Evolutionary conservation across 2,113 vertebrate genomes (phyloP).

Genomic region (Trachemys scripta): DNA sequence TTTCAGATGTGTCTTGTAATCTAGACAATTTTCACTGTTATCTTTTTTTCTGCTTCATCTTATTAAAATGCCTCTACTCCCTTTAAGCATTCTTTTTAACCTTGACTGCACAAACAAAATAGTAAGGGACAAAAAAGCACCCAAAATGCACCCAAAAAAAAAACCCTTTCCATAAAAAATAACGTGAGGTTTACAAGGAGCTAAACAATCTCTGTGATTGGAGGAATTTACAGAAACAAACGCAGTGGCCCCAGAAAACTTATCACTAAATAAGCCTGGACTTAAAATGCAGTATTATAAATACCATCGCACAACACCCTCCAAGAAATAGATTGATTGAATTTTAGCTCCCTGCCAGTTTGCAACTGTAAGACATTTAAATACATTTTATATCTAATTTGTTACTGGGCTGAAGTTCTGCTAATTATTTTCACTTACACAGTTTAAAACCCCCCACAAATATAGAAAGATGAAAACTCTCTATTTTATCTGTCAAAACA

Average conservation of each 20-base stretch:
- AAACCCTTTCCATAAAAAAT: not conserved
- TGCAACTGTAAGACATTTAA: not conserved
- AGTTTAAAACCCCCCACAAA: not conserved
- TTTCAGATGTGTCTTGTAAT: not conserved
- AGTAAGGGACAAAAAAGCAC: not conserved
- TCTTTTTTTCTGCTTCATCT: not conserved
- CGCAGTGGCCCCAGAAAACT: not conserved
- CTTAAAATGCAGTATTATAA: not conserved
- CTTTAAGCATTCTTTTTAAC: not conserved
- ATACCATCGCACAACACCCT: not conserved
- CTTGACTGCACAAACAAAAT: not conserved
- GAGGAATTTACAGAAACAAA: not conserved
- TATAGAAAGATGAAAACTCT: not conserved
- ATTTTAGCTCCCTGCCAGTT: rapidly evolving
- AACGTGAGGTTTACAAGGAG: not conserved
- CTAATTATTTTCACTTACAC: not conserved
- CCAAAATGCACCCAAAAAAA: not conserved
- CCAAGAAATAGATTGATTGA: rapidly evolving
- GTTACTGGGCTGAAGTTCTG: not conserved
- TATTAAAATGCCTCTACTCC: not conserved
- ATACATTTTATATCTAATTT: not conserved
- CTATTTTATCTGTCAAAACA: not conserved
- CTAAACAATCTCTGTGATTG: not conserved
- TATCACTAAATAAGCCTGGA: not conserved
- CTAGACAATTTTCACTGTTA: not conserved